These are phyloP conservation scores for Kuschelorhynchus macadamiae DNA, from an alignment of 2,888 invertebrate genomes.

Conservation along the genomic window DNA sequence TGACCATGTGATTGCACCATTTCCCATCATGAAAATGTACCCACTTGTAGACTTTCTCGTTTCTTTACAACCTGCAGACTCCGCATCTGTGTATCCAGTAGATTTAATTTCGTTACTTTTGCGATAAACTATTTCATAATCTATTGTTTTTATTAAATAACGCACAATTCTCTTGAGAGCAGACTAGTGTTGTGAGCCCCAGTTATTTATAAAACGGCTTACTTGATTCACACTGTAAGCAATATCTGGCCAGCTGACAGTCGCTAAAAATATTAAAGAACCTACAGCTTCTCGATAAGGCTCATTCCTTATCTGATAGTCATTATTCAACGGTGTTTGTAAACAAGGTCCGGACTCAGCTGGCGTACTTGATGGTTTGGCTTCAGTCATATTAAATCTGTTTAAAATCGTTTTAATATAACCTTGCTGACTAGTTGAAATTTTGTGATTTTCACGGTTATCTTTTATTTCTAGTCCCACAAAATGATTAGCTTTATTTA, in stretches of 20 bases:
- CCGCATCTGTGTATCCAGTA: slow-evolving; percentile 27
- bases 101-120: not conserved
- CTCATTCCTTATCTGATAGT: slow-evolving; percentile 10
- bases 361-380: slow-evolving; percentile 6
- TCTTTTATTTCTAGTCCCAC: slow-evolving; percentile 12
- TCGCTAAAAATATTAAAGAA: too few species aligned
- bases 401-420: slow-evolving; percentile 12
- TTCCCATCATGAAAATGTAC: slow-evolving; percentile 15
- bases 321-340: not conserved
- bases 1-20: slow-evolving; percentile 20
- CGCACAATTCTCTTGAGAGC: slow-evolving; percentile 38
- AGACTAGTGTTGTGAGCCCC: slow-evolving; percentile 8
- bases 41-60: slow-evolving; percentile 30
- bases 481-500: slow-evolving; percentile 14
- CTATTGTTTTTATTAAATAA: slow-evolving; percentile 15
- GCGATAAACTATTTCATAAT: slow-evolving; percentile 12
- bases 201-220: slow-evolving; percentile 46
- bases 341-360: slow-evolving; percentile 7
- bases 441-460: not conserved
- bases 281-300: slow-evolving; percentile 54
- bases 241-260: slow-evolving; percentile 55
- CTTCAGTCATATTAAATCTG: slow-evolving; percentile 16
- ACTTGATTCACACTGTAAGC: slow-evolving; percentile 47
- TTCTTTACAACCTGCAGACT: slow-evolving; percentile 24
- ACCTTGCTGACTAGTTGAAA: slow-evolving; percentile 1